These are phyloP conservation scores for Puntigrus tetrazona DNA, from an alignment of 2,113 vertebrate species.

Conservation along the genomic window DNA sequence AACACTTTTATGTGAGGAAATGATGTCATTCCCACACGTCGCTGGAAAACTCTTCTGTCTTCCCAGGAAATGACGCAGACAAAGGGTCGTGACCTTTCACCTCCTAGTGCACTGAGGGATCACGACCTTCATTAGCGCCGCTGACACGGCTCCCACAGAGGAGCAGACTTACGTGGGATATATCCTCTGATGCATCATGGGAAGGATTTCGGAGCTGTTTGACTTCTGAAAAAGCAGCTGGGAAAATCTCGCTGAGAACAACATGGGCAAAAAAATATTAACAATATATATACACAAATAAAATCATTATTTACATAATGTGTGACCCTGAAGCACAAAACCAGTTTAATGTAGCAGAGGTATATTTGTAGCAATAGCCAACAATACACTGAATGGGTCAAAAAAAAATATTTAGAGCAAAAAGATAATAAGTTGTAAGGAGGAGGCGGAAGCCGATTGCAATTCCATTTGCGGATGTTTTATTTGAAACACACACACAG, in stretches of 20 bases:
- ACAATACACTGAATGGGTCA: too few species aligned
- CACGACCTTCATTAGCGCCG: slow-evolving; percentile 62
- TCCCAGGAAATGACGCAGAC: slow-evolving; percentile 39
- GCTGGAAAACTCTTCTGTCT: neutral
- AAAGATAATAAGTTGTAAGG: too few species aligned
- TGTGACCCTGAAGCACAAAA: too few species aligned
- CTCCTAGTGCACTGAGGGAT: slow-evolving; percentile 54
- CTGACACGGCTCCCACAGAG: slow-evolving; percentile 18
- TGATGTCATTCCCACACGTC: slow-evolving; percentile 5
- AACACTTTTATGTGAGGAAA: neutral
- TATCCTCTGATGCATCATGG: slow-evolving; percentile 86
- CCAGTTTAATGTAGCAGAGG: too few species aligned
- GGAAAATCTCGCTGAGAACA: slow-evolving; percentile 83
- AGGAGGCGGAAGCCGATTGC: too few species aligned
- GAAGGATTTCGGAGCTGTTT: slow-evolving; percentile 84
- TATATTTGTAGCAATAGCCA: too few species aligned
- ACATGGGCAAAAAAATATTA: slow-evolving; percentile 22
- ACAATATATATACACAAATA: neutral
- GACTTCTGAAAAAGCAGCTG: slow-evolving; percentile 83
- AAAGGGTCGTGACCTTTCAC: slow-evolving; percentile 58
- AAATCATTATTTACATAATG: neutral
- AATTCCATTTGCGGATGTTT: too few species aligned
- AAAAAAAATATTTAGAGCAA: too few species aligned
- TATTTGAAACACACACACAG: too few species aligned
- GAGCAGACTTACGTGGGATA: slow-evolving; percentile 85